These are phyloP conservation scores for Porites lobata DNA, from an alignment of 92 coral and sea anemone genomes.

Conservation along the genomic window DNA sequence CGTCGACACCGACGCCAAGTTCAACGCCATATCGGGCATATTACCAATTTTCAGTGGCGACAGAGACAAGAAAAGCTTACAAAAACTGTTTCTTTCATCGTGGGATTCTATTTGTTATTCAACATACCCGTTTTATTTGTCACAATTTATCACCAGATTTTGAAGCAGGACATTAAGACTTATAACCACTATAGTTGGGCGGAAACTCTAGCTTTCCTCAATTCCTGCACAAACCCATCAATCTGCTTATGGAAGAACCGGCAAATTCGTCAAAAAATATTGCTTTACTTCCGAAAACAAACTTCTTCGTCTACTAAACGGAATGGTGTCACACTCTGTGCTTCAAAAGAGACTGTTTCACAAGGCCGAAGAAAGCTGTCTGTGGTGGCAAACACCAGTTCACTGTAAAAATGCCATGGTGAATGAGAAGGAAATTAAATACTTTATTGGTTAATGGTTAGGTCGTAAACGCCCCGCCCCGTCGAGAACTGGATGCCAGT, in stretches of 20 bases:
- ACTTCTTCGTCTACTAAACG: not conserved
- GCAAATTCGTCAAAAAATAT: not conserved
- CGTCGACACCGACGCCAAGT: conserved; percentile 36
- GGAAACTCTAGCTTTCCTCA: conserved; percentile 73
- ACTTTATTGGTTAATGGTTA: too few species aligned
- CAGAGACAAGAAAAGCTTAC: conserved; percentile 59
- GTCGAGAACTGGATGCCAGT: too few species aligned
- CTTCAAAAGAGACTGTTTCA: too few species aligned
- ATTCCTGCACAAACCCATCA: conserved; percentile 77
- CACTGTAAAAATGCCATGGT: too few species aligned
- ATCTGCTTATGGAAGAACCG: conserved; percentile 76
- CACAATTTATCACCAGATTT: conserved; percentile 60
- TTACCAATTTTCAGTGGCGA: not conserved
- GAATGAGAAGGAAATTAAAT: too few species aligned
- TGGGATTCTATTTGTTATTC: conserved; percentile 55
- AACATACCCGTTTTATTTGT: conserved; percentile 74
- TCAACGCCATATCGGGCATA: not conserved
- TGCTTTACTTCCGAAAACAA: not conserved
- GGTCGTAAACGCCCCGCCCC: too few species aligned
- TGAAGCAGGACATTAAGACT: conserved; percentile 16
- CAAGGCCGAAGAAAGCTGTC: too few species aligned
- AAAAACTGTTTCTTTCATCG: conserved; percentile 50
- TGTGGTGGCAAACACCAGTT: too few species aligned
- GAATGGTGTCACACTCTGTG: not conserved
- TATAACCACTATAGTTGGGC: conserved; percentile 78